Base-by-base conservation (phyloP, 1,140 invertebrate species). In the Mactra quadrangularis region DNA sequence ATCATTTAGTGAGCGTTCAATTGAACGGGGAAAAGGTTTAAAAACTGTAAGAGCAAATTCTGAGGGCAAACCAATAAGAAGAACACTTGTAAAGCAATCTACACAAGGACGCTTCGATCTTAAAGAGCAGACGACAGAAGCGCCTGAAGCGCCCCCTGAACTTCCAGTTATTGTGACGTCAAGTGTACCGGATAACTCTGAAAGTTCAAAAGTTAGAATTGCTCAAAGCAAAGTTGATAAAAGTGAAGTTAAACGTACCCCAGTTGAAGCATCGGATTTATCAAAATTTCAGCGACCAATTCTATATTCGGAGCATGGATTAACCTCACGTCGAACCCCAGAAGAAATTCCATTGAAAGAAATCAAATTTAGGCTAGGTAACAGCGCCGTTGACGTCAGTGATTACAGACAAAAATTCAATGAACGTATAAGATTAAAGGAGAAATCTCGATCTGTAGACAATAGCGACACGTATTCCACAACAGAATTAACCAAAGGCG, bases 91-190 rank as follows among this genome's bases (percentile, higher is more conserved):
- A 0, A 68, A 68, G 15, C 64, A 68, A 17, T 31, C 64, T 19
- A 47, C 64, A n/a, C 64, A 68, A 22, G 64, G 64, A 27, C 45
- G 45, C 47, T 50, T 68, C 47, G 64, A 50, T 47, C 15, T 68
- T 3, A n/a, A 55, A 6, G 25, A 55, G 17, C 25, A 19, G 31
- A 68, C 6, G 45, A 2, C 1, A 50, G 25, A 31, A 19, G 45
- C 3, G 15, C 19, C 45, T 22, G 9, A 3, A 68, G 0, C 45
- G 0, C n/a, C 13, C 9, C 47, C 1, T n/a, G 15, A 11, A 50
- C 31, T 19, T 3, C 13, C 9, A 45, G 7, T 6, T 1, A n/a
- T 4, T 4, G 19, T n/a, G 4, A 9, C 60, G 3, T 35, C 9
- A 19, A 22, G 17, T 27, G 6, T 17, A 33, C 3, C 1, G 31